phyloP scores from a whole-genome alignment of 53 echinoderm and acorn worm species.

The Echinometra lucunter region DNA sequence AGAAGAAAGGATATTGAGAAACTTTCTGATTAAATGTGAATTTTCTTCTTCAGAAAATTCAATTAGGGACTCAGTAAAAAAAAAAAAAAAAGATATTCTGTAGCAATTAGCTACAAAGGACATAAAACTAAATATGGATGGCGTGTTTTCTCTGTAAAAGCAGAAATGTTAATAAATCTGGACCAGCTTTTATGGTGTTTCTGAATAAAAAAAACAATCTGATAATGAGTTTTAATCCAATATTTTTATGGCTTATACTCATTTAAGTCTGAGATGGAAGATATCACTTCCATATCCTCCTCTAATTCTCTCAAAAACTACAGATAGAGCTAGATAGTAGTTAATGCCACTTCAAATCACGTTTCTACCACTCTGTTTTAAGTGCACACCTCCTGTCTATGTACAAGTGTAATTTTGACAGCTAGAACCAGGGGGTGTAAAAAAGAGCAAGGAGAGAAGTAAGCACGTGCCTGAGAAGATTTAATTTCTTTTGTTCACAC shows the following conservation, averaged over 20 bases:
- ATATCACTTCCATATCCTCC: not conserved
- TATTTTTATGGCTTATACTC: not conserved
- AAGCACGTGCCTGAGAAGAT: constrained; percentile 20
- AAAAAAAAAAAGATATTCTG: not conserved
- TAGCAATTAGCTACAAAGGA: not conserved
- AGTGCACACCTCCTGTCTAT: not conserved
- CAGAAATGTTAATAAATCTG: no score
- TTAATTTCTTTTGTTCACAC: constrained; percentile 10
- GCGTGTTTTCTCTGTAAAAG: no score
- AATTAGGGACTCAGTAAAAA: not conserved
- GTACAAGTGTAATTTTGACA: constrained; percentile 26
- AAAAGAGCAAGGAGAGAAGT: not conserved
- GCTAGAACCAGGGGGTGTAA: constrained; percentile 2
- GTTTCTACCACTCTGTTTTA: not conserved
- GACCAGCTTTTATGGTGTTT: not conserved
- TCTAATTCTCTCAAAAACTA: not conserved
- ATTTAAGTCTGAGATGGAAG: not conserved
- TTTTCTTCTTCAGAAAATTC: no score
- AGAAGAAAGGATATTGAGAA: no score
- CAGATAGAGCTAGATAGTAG: not conserved
- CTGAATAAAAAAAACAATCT: not conserved
- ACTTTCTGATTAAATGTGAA: no score
- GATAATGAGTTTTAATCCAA: not conserved
- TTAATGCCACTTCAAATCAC: not conserved
- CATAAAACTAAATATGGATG: no score